These are phyloP conservation scores for Ennomos erosarius DNA, from an alignment of 2,888 invertebrate species.

Conservation along the genomic window DNA sequence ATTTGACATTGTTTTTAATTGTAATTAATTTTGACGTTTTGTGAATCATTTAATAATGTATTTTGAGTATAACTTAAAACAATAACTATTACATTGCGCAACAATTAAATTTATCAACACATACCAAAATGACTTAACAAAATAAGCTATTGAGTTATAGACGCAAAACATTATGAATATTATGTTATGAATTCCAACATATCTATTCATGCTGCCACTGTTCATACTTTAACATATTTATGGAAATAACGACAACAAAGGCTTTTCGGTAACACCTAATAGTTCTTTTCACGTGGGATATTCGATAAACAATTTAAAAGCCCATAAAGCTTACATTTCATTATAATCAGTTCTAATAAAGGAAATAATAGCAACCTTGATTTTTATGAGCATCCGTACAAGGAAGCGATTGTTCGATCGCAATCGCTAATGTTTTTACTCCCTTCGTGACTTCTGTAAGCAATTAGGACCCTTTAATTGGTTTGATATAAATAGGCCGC, in stretches of 20 bases:
- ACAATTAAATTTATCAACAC: too few species aligned
- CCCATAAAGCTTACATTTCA: constrained; percentile 12
- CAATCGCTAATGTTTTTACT: constrained; percentile 24
- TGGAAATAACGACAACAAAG: background rate
- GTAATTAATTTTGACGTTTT: too few species aligned
- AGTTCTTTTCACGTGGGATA: constrained; percentile 14
- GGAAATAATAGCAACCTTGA: constrained; percentile 38
- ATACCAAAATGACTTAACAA: too few species aligned
- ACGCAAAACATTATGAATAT: too few species aligned
- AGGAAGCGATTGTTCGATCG: constrained; percentile 42
- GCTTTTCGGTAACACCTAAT: background rate
- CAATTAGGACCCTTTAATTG: constrained; percentile 19
- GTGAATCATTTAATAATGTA: too few species aligned
- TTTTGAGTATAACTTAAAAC: too few species aligned
- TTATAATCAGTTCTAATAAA: constrained; percentile 26
- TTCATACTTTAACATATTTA: too few species aligned
- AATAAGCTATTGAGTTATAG: too few species aligned
- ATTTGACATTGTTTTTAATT: too few species aligned
- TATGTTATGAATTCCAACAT: too few species aligned
- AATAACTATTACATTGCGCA: too few species aligned
- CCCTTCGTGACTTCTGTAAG: constrained; percentile 29
- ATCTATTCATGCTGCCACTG: too few species aligned
- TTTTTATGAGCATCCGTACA: constrained; percentile 34
- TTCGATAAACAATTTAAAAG: constrained; percentile 7
- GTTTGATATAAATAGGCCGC: background rate